phyloP scores from a whole-genome alignment of 2,113 vertebrate genomes.

The Lophochroa leadbeateri region DNA sequence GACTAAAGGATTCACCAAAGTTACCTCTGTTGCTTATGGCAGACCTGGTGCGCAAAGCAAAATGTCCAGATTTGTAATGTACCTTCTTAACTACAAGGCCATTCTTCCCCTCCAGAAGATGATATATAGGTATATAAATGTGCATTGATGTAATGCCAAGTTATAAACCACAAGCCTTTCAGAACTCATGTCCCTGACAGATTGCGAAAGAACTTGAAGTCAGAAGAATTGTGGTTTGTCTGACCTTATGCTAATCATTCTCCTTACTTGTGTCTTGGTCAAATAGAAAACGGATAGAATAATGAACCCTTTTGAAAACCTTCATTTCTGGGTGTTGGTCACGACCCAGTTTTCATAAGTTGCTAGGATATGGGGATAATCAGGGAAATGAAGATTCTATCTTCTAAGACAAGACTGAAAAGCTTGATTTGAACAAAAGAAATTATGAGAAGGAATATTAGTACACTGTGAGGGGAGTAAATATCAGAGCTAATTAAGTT shows the following conservation, averaged over 20 bases:
- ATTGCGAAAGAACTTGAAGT: slow-evolving; percentile 59
- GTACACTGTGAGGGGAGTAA: slow-evolving; percentile 46
- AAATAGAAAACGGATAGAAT: slow-evolving; percentile 40
- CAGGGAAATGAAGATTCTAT: slow-evolving; percentile 19
- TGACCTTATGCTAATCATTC: slow-evolving; percentile 62
- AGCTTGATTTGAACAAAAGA: slow-evolving; percentile 58
- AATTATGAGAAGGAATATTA: slow-evolving; percentile 35
- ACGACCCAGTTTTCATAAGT: slow-evolving; percentile 28
- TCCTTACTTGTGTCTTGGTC: slow-evolving; percentile 36
- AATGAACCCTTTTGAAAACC: slow-evolving; percentile 15
- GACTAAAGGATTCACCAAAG: neutral
- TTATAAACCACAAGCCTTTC: slow-evolving; percentile 64
- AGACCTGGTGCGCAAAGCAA: neutral
- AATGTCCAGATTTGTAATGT: neutral
- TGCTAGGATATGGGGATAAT: slow-evolving; percentile 47
- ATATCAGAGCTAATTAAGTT: slow-evolving; percentile 60
- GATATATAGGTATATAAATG: slow-evolving; percentile 67
- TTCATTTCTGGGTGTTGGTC: slow-evolving; percentile 47
- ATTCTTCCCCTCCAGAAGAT: slow-evolving; percentile 16
- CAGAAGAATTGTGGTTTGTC: slow-evolving; percentile 39
- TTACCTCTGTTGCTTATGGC: neutral
- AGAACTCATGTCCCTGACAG: slow-evolving; percentile 60
- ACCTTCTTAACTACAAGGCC: slow-evolving; percentile 1
- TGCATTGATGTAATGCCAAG: slow-evolving; percentile 67
- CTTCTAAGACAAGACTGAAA: slow-evolving; percentile 2